Percentiles rank a stretch among this genome's conserved stretches.
These are phyloP conservation scores for Ciconia stormi DNA, from an alignment of 2,113 vertebrate genomes.

Conservation along the genomic window DNA sequence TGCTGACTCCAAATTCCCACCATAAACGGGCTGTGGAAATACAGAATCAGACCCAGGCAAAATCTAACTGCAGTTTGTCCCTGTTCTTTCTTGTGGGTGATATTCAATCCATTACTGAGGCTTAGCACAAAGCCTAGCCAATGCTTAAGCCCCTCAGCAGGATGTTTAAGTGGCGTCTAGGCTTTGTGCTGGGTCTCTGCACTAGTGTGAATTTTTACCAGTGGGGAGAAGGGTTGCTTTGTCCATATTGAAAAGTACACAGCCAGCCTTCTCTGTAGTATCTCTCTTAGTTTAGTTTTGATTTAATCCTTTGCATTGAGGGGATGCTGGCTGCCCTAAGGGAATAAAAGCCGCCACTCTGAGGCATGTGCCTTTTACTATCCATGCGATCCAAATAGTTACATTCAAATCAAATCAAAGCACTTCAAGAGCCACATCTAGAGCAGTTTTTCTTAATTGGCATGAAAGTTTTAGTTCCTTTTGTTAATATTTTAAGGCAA, in stretches of 20 bases:
- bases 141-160: constrained; percentile 4
- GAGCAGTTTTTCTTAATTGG: not conserved
- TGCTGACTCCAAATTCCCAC: not conserved
- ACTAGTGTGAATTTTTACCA: not conserved
- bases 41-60: not conserved
- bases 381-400: not conserved
- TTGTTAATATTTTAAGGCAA: not conserved
- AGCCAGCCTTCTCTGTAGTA: not conserved
- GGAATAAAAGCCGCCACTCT: not conserved
- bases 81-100: not conserved
- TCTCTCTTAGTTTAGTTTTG: constrained; percentile 25
- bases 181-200: constrained; percentile 31
- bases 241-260: not conserved
- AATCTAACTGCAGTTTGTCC: not conserved
- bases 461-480: not conserved
- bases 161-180: constrained; percentile 4
- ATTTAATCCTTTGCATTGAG: constrained; percentile 21
- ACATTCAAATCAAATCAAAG: not conserved
- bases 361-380: not conserved
- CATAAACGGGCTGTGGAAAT: not conserved
- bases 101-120: not conserved
- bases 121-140: not conserved
- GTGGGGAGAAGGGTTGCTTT: constrained; percentile 33
- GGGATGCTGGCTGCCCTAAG: not conserved
- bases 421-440: not conserved